These are phyloP conservation scores for Microchirus variegatus DNA, from an alignment of 2,797 vertebrate species.

Conservation along the genomic window DNA sequence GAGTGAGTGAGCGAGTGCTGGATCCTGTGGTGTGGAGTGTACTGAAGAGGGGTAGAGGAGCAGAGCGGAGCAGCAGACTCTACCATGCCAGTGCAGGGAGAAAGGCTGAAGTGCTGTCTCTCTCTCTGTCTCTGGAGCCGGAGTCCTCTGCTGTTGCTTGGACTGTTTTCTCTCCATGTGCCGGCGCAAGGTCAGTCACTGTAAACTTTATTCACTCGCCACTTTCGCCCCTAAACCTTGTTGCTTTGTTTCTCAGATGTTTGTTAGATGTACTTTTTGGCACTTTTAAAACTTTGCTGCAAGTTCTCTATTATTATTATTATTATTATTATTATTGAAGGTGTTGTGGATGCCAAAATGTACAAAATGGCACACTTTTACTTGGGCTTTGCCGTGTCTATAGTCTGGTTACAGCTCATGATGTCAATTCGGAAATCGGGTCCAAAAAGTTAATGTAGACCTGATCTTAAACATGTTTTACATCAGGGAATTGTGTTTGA, in stretches of 20 bases:
- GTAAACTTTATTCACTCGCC: conserved; percentile 32
- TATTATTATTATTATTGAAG: too few species aligned
- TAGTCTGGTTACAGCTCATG: too few species aligned
- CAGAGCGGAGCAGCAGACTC: conserved; percentile 58
- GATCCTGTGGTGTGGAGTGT: conserved; percentile 53
- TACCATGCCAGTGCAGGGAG: conserved; percentile 76
- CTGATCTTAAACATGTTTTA: too few species aligned
- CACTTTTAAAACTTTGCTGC: too few species aligned
- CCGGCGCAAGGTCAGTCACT: conserved; percentile 70
- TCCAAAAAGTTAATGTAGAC: too few species aligned
- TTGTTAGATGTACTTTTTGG: background rate
- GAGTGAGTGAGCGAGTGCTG: conserved; percentile 57
- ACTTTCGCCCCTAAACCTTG: conserved; percentile 2
- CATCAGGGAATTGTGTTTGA: too few species aligned
- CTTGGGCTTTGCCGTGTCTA: too few species aligned
- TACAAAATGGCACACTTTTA: too few species aligned
- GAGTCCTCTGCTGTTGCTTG: conserved; percentile 71
- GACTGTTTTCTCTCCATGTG: conserved; percentile 66
- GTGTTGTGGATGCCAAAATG: too few species aligned
- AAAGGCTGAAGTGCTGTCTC: conserved; percentile 62
- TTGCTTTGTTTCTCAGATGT: conserved; percentile 1
- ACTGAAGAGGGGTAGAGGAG: conserved; percentile 60
- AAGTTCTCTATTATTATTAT: too few species aligned
- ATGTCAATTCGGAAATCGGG: too few species aligned
- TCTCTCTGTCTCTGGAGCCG: conserved; percentile 64